Base-by-base conservation (phyloP, 2,113 vertebrate species). In the Lagopus leucura region DNA sequence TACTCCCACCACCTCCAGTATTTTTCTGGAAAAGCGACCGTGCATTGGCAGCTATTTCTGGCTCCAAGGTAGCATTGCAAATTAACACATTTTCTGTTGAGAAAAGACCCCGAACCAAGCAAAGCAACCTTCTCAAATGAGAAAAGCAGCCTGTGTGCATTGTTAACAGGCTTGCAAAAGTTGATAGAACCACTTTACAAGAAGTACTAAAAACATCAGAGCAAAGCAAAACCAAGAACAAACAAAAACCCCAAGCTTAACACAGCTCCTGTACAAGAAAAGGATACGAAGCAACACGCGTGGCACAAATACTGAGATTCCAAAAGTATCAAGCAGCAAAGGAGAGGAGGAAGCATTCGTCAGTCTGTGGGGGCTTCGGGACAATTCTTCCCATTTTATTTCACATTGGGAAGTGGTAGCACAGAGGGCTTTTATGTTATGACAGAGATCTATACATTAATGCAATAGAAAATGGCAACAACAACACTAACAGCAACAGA, bases 1-100 rank as follows among this genome's bases (percentile, higher is more conserved):
- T 57, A 57, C 10, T 12, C 10, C 25, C 22, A 13, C 7, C 0
- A 1, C 1, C 8, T 28, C 24, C 19, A 7, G 7, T 20, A 13
- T 12, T 17, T 2, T 8, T 5, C 19, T 21, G 40, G n/a, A 16
- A 43, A 72, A 32, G 7, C 3, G 8, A 10, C 19, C 3, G 8
- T 34, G 4, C 1, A 0, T 5, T 7, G 28, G 25, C 38, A 66
- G 42, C 27, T 42, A 2, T 10, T 52, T 8, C 54, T 10, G 3
- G 12, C 20, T n/a, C 52, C 9, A 5, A 8, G 34, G 1, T 4
- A 11, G 13, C 19, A 2, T 4, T 27, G 60, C 16, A 32, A 28
- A 65, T 24, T 4, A 54, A 25, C 48, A 55, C 27, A 6, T 36
- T 25, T 69, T 32, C 64, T 20, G n/a, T 15, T 30, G 10, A 82